A percentile compares a stretch with the other conserved stretches of the same genome.
Conservation (phyloP, 2,888 invertebrate genomes). For the Adineta ricciae region DNA sequence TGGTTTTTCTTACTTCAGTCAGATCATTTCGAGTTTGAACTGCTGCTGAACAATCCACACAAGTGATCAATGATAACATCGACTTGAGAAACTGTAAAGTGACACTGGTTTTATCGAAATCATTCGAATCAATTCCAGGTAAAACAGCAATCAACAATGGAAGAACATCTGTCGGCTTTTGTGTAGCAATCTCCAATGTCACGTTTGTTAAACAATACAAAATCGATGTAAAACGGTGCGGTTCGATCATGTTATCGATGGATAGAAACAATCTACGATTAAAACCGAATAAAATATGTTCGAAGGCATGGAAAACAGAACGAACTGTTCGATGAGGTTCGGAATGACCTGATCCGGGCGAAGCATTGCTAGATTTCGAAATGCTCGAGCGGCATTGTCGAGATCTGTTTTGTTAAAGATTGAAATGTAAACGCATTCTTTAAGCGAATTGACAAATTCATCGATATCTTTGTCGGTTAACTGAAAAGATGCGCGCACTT, state of each 20-base stretch:
- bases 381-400: no score
- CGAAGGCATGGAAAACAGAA: no score
- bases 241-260: conserved; percentile 70
- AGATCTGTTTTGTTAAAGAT: conserved; percentile 52
- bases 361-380: no score
- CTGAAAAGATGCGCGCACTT: no score
- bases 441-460: neutral
- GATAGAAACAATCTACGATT: no score
- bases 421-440: conserved; percentile 67
- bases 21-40: conserved; percentile 60
- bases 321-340: no score
- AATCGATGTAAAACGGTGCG: conserved; percentile 58
- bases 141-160: conserved; percentile 68
- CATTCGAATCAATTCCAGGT: conserved; percentile 82
- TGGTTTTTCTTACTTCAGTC: conserved; percentile 57
- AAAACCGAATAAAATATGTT: no score
- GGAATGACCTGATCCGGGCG: no score
- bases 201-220: conserved; percentile 46
- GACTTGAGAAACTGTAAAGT: neutral
- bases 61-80: conserved; percentile 62
- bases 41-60: conserved; percentile 75
- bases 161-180: conserved; percentile 58
- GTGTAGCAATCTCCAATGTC: no score
- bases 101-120: conserved; percentile 56
- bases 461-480: no score